These are phyloP conservation scores for Nephrocerus scutellatus DNA, from an alignment of 2,888 invertebrate species.

Conservation along the genomic window DNA sequence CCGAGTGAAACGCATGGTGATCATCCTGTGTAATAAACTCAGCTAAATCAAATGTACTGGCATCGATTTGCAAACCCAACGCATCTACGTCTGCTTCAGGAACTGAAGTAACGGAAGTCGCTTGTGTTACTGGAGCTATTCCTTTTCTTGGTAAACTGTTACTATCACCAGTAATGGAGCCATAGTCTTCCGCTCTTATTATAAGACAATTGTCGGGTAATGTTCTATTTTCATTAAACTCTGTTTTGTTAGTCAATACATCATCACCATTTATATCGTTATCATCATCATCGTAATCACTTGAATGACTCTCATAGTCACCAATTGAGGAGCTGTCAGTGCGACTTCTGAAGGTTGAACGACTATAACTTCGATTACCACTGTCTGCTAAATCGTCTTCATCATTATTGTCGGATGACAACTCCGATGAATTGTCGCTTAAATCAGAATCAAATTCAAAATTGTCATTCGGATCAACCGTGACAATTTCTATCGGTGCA, in stretches of 20 bases:
- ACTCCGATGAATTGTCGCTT: slow-evolving; percentile 13
- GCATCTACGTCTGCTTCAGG: slow-evolving; percentile 37
- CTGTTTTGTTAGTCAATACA: not conserved
- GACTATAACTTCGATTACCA: slow-evolving; percentile 34
- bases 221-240: not conserved
- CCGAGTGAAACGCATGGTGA: slow-evolving; percentile 29
- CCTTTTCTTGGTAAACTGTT: not conserved
- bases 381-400: slow-evolving; percentile 24
- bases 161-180: not conserved
- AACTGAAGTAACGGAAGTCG: too few relatives aligned
- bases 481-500: slow-evolving; percentile 32
- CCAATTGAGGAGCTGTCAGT: slow-evolving; percentile 45
- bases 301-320: slow-evolving; percentile 46
- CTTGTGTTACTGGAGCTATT: too few relatives aligned
- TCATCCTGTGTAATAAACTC: slow-evolving; percentile 46
- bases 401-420: slow-evolving; percentile 20
- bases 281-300: slow-evolving; percentile 42
- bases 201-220: too few relatives aligned
- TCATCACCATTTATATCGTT: slow-evolving; percentile 18
- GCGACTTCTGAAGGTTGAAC: slow-evolving; percentile 39
- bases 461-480: slow-evolving; percentile 34
- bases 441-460: slow-evolving; percentile 28
- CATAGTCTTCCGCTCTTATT: too few relatives aligned
- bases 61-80: slow-evolving; percentile 37
- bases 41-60: slow-evolving; percentile 43